Base-by-base conservation (phyloP, 1,140 invertebrate species). In the Apis cerana region DNA sequence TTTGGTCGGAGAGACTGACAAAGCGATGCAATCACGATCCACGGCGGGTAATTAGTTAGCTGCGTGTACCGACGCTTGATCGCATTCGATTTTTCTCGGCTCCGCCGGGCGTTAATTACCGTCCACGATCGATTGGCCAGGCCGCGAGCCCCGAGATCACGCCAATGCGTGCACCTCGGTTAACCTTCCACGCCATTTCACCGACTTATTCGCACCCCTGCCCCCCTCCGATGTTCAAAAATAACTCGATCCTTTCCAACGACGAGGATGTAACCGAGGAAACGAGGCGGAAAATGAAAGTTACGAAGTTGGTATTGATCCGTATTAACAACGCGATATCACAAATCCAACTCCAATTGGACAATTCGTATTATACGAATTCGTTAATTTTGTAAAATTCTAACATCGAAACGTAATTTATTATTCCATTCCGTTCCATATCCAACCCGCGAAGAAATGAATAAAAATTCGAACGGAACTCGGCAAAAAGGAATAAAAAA, bases 1-100 rank as follows among this genome's bases (percentile, higher is more conserved):
- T 33, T 33, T 75, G 65, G 69, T 68, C 74, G 82, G 69, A 70
- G 75, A 78, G 79, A 86, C 86, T 91, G 89, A 91, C 90, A 89
- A 90, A 91, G 86, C 88, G 87, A 81, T 80, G 89, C 89, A 91
- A 91, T 91, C 89, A 88, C 89, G 90, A 91, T 88, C 62, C 88
- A 78, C 82, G 83, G 80, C 87, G 89, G 87, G 89, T 91, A 91
- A 91, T 91, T 91, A 91, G 91, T 91, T 89, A 90, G 80, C 83
- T 65, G 82, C 82, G 80, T 82, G 84, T 80, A 85, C 78, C 67
- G 70, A 61, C 72, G 81, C 83, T 88, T 90, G 87, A 91, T 91
- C 90, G 86, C 85, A 83, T 88, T 89, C 90, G 89, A 90, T 90
- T 91, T 91, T 92, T 91, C 87, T 88, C 82, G 59, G 75, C 74